Evolutionary conservation across 2,113 vertebrate species (phyloP), one percentile per base, ranked within the genome.

Genomic region (Laterallus jamaicensis): DNA sequence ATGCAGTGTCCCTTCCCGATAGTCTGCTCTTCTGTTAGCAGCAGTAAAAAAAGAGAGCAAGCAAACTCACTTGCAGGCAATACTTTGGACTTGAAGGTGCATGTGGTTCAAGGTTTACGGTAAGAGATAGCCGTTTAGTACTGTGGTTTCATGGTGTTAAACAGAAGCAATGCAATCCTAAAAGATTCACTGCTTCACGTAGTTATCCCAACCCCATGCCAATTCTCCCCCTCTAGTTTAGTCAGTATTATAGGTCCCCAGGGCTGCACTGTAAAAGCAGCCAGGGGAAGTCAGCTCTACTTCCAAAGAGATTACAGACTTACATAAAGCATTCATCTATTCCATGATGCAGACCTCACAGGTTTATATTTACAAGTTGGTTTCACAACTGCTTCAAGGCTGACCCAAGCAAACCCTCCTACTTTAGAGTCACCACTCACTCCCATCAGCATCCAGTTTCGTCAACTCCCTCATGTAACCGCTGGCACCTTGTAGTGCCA

Each of bases 351-450:
- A 47, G 2, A 29, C 10, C 40, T 39, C n/a, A 11, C 25, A 37
- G 29, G 14, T 13, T 2, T 9, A 12, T 0, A 1, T 12, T 44
- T 29, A 26, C 35, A 71, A 68, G 21, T 6, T 15, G 6, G 12
- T 17, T 67, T 59, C 73, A 59, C 15, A 70, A 44, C 44, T 31
- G 37, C 82, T 59, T 59, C 37, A 42, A 32, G 56, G 15, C 35
- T 24, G 10, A 73, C 26, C 39, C 49, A 77, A 60, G 68, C 37
- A 73, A 68, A 59, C 4, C 15, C 25, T 80, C 17, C 29, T 15
- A 26, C 3, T 37, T 18, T 60, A 66, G 20, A 35, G 1, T 13
- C 21, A 26, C 32, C 28, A 26, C 6, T 5, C 18, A 52, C 11
- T 24, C 21, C 21, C 26, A 52, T 3, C 16, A 52, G 15, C 35